Evolutionary conservation across 2,888 invertebrate genomes (phyloP), one percentile per base, ranked within the genome.

Genomic region (Taenaris catops): DNA sequence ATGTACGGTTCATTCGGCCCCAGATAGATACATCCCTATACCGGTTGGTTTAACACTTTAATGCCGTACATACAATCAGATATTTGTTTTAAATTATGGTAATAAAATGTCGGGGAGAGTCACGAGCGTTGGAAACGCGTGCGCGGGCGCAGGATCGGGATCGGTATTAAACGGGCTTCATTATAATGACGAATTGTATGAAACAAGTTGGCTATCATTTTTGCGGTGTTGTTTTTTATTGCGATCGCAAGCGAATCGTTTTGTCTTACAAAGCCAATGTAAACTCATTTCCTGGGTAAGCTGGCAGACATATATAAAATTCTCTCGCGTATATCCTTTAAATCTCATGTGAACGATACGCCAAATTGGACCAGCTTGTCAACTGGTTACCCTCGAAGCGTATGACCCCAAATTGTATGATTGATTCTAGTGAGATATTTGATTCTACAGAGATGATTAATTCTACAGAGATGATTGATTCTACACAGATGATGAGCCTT

Each of bases 61-160:
- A 86, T 86, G 80, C 76, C 65, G 75, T 76, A 76, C 83, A 80
- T 76, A 87, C 84, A 87, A 87, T 87, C 87, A 87, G 87, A 87
- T 87, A 87, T 87, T 87, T 87, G 87, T 87, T 87, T 87, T 87
- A 87, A 87, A 87, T 87, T 87, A 87, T 87, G 87, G 87, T 87
- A 87, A 87, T 87, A 87, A 87, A 87, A 84, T 78, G 87, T 87
- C 87, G 65, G 86, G 61, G 69, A 67, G 67, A 83, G 87, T 87
- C 87, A 87, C 87, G 87, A 79, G 68, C 76, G 51, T 17, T 23
- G 12, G 20, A 63, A 62, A 73, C 71, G 74, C 78, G 70, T 59
- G 79, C 75, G 66, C 66, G 53, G 55, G 61, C 63, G 64, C 60
- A 63, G 70, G 68, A 75, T 72, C 58, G 55, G 50, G 53, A 63